Base-by-base conservation (phyloP, 1,140 invertebrate species). In the Mya arenaria region DNA sequence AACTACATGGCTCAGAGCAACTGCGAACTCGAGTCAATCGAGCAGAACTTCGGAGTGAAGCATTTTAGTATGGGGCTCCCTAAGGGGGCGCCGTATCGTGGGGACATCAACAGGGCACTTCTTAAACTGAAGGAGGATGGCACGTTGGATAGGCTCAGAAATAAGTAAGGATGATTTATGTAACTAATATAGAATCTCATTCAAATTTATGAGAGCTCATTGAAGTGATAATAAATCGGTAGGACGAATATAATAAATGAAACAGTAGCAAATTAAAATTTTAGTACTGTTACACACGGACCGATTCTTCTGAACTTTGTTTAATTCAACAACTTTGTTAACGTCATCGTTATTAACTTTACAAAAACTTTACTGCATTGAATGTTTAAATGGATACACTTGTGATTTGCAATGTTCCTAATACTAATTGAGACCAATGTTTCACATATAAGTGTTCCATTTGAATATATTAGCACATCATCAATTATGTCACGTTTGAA, bases 81-180 rank as follows among this genome's bases (percentile, higher is more conserved):
- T 10, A 84, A 85, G 55, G 89, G 89, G 4, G 90, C 90, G 15
- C 97, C 97, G 0, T 99, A 98, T 97, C 94, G 97, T 28, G 97
- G 99, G 92, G 97, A 97, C 92, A 97, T 99, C 85, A 99, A 98
- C 4, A 92, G 98, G 62, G 97, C 97, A 1, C 97, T 99, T 86
- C 94, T 99, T 44, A 97, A 98, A 88, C 94, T 99, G 0, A 98
- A 99, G 92, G 98, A 99, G 92, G 97, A 98, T 89, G 97, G 97
- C 3, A 73, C 77, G 1, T 97, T 98, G 87, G 97, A 99, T 94
- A 97, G 97, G 89, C 91, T 99, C 44, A 98, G 98, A 90, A 96
- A 98, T 91, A 98, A 98, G 93, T 99, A 85, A 80, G 82, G 63
- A 66, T 36, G 37, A 32, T 6, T 8, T 36, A 25, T 41, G 32